These are phyloP conservation scores for Colinus virginianus DNA, from an alignment of 2,113 vertebrate species.

Conservation along the genomic window DNA sequence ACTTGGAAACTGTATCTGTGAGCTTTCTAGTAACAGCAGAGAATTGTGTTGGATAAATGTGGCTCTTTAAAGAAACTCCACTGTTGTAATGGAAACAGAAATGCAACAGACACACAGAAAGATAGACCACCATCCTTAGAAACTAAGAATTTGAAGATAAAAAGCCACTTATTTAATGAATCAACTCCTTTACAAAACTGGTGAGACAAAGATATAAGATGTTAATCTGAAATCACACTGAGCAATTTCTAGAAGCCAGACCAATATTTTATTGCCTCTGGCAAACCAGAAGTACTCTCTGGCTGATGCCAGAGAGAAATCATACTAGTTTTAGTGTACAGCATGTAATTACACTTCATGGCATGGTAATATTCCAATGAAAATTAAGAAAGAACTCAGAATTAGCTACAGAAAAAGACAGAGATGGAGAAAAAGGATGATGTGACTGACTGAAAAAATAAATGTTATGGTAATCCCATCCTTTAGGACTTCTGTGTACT, in stretches of 20 bases:
- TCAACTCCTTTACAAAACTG: background rate
- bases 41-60: background rate
- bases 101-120: background rate
- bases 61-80: background rate
- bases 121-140: background rate
- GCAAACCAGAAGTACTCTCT: background rate
- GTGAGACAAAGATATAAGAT: background rate
- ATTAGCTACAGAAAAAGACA: background rate
- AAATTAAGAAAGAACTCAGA: background rate
- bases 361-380: background rate
- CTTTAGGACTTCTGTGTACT: background rate
- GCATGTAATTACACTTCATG: background rate
- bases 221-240: background rate
- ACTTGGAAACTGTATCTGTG: background rate
- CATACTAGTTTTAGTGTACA: background rate
- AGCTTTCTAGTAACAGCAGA: background rate
- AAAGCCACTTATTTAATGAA: background rate
- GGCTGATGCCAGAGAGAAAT: background rate
- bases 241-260: background rate
- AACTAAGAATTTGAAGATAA: background rate
- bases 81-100: background rate
- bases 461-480: background rate
- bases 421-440: background rate
- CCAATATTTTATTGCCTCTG: background rate
- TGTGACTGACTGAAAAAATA: background rate